Evolutionary conservation across 2,797 vertebrate genomes (phyloP).

Genomic region (Pterois miles): DNA sequence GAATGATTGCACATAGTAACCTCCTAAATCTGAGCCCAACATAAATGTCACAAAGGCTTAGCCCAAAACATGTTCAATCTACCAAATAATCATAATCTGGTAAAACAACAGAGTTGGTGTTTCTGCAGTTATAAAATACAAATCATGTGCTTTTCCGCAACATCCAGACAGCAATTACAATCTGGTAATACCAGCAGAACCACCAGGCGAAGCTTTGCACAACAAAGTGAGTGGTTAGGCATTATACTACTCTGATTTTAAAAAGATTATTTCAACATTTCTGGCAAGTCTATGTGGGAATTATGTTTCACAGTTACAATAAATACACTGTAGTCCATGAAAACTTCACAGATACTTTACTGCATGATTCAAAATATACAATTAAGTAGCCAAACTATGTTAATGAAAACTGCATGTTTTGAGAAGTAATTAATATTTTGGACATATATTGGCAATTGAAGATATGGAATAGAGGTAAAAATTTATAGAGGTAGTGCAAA

Average conservation of each 20-base stretch:
- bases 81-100: conserved; percentile 7
- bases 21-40: neutral
- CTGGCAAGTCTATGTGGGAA: neutral
- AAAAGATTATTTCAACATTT: neutral
- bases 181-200: neutral
- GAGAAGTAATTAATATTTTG: too few relatives aligned
- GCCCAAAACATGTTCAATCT: neutral
- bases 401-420: neutral
- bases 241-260: conserved; percentile 2
- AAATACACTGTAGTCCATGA: neutral
- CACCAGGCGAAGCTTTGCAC: neutral
- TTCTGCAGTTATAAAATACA: neutral
- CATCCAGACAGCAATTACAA: neutral
- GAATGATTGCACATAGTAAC: neutral
- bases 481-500: neutral
- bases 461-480: neutral
- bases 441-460: too few relatives aligned
- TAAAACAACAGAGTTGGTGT: conserved; percentile 27
- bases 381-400: neutral
- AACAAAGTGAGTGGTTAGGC: neutral
- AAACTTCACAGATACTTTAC: neutral
- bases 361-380: neutral
- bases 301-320: neutral
- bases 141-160: neutral
- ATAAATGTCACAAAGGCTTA: neutral